Base-by-base conservation (phyloP, 2,797 vertebrate genomes). In the Liparis tanakae region DNA sequence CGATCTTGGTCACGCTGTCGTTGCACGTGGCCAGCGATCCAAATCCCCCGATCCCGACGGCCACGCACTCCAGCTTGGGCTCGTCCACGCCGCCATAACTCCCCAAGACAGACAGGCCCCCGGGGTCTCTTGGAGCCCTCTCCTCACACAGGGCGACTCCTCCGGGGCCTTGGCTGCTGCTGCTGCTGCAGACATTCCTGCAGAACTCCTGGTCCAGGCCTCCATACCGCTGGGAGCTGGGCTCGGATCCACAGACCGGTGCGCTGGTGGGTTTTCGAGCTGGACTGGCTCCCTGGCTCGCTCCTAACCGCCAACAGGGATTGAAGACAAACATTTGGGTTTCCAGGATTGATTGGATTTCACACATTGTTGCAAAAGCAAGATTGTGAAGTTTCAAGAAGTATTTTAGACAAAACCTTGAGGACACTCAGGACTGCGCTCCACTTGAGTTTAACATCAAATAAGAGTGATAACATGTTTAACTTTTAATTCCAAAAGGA, bases 131-230 rank as follows among this genome's bases (percentile, higher is more conserved):
- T 6, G 85, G 86, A 13, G 79, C 74, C 74, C 90, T 94, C 77
- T 95, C 95, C 63, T 85, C 94, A 0, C 83, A 34, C 1, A 81
- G 65, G 0, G 84, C 22, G 0, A 94, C 91, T 63, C 93, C 94
- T 68, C 92, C 96, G n/a, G 93, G 96, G 0, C 90, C 80, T 1
- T 95, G 94, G 72, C 95, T 72, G 39, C 4, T 72, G 39, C 4
- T 72, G 39, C 4, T 41, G 76, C 79, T 95, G 0, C 97, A 98
- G 39, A 97, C 97, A 0, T 96, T 99, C 62, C 94, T 95, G 73
- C 98, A 93, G 90, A 99, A 98, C 89, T 99, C 98, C 87, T 99
- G 98, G 72, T 98, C 96, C 0, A 97, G 92, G 67, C 97, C 86
- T 13, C 90, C 96, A 0, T 96, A 97, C 39, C 96, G 96, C 78